Conservation (phyloP, 2,888 invertebrate species). For the Deilephila elpenor region DNA sequence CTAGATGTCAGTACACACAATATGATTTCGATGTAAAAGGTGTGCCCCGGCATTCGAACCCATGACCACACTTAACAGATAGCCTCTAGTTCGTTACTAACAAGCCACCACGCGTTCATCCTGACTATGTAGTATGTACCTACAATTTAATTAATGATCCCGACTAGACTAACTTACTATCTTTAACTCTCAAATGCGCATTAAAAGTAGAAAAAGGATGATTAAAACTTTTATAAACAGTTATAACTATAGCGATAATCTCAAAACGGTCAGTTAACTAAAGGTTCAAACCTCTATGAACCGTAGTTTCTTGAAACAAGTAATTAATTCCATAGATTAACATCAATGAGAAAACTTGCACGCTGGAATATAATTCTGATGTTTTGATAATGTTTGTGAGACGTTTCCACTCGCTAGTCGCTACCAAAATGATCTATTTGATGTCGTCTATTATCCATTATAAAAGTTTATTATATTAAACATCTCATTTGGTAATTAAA, state of each 20-base stretch:
- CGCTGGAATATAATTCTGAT: conserved; percentile 22
- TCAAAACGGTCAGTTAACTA: conserved; percentile 19
- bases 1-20: too few species aligned
- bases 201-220: not conserved
- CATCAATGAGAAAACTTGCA: conserved; percentile 26
- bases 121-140: too few species aligned
- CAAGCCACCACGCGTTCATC: too few species aligned
- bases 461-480: conserved; percentile 13
- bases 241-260: conserved; percentile 13
- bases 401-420: not conserved
- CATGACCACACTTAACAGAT: too few species aligned
- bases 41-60: too few species aligned
- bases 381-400: conserved; percentile 17
- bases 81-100: too few species aligned
- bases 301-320: conserved; percentile 27
- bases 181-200: not conserved
- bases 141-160: not conserved
- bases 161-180: not conserved
- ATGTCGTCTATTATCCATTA: not conserved
- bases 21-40: too few species aligned
- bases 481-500: conserved; percentile 1
- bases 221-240: not conserved
- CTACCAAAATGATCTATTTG: conserved; percentile 20
- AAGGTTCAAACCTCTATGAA: conserved; percentile 22
- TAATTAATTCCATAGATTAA: conserved; percentile 21